Evolutionary conservation across 2,797 vertebrate genomes (phyloP), one percentile per base, ranked within the genome.

Genomic region (Danio jaintianensis): DNA sequence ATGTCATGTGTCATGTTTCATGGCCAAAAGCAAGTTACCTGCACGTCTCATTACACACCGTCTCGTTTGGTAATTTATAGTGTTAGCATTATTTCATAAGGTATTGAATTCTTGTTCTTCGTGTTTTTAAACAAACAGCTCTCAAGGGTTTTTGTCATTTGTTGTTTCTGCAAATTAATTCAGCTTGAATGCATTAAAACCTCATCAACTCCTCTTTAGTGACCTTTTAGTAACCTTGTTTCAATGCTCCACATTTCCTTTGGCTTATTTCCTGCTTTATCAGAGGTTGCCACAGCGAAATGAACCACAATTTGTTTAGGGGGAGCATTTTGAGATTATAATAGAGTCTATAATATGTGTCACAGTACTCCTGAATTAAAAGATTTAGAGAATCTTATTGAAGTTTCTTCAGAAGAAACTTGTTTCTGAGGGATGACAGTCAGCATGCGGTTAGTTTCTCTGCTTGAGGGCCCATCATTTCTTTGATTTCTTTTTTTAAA

Each of bases 1-100:
- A 61, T 10, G 47, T 81, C 55, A 75, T 47, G 43, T 81, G 40
- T 83, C 75, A 43, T 61, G 59, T 83, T 83, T 81, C 82, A 81
- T 79, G 15, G 79, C 79, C 77, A 56, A 70, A 61, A 85, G 81
- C 78, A 64, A 70, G 40, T 66, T 53, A 59, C 55, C 42, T 9
- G 7, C 12, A 10, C 7, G 12, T 47, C 70, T 75, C 74, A 43
- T 81, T 81, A 47, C 80, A 40, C 70, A 18, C 13, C 45, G 5
- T 38, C 9, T 76, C 10, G 42, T 69, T 66, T 43, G 58, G 22
- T 48, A 48, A 63, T 18, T 10, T 22, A 42, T 50, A 63, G 16
- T 5, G 40, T 18, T 48, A 48, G 43, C 18, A 63, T 63, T 63
- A 48, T 63, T 40, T 13, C 62, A 63, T 75, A 50, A 5, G 38